Evolutionary conservation across 2,888 invertebrate genomes (phyloP).

Genomic region (Sicus ferrugineus): DNA sequence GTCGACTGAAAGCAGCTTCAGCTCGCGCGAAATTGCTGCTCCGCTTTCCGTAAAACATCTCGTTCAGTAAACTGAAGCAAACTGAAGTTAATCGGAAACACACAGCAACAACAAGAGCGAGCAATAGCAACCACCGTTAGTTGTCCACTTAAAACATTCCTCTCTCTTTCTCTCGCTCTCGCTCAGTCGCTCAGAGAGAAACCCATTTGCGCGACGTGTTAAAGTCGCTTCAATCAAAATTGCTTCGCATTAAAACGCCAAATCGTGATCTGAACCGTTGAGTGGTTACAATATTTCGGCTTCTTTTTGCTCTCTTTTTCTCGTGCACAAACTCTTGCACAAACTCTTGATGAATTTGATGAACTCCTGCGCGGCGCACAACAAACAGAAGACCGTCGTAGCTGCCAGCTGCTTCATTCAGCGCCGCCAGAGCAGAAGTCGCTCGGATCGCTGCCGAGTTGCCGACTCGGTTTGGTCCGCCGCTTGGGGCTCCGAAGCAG

Average conservation of each 20-base stretch:
- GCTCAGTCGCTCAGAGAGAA: not conserved
- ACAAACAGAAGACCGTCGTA: too few relatives aligned
- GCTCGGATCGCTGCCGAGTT: not conserved
- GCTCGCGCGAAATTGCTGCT: not conserved
- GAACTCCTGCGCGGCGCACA: not conserved
- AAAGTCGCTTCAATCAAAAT: conserved; percentile 29
- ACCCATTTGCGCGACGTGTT: conserved; percentile 18
- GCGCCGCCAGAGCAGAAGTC: not conserved
- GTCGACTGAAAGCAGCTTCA: not conserved
- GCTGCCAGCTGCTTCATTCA: not conserved
- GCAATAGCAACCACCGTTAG: not conserved
- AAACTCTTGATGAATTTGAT: conserved; percentile 8
- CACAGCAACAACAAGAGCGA: conserved; percentile 17
- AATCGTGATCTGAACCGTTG: conserved; percentile 25
- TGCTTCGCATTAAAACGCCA: conserved; percentile 24
- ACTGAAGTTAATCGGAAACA: not conserved
- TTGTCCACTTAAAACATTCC: too few relatives aligned
- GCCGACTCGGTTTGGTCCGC: too few relatives aligned
- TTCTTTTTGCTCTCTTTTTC: not conserved
- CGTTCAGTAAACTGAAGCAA: not conserved
- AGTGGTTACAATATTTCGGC: not conserved
- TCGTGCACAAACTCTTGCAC: too few relatives aligned
- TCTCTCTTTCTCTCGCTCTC: not conserved
- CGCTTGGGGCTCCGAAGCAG: too few relatives aligned
- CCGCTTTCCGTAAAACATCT: conserved; percentile 24